These are phyloP conservation scores for Leptatherina wallacei DNA, from an alignment of 2,797 vertebrate species.

Conservation along the genomic window DNA sequence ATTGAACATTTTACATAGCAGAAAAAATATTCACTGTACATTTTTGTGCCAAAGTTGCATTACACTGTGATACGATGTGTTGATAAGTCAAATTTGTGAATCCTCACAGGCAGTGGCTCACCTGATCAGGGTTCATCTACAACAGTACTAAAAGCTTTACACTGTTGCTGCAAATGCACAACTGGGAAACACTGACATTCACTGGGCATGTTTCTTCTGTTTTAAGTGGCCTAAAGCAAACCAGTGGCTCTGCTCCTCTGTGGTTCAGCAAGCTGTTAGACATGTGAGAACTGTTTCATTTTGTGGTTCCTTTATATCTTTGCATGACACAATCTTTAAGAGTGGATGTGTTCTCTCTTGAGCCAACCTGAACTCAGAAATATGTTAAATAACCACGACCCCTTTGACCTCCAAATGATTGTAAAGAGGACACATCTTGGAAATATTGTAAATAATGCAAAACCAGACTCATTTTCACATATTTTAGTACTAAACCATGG, in stretches of 20 bases:
- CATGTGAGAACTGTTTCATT: background rate
- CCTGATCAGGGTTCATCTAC: background rate
- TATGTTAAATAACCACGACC: background rate
- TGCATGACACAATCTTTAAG: background rate
- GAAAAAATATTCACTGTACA: background rate
- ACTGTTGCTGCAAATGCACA: background rate
- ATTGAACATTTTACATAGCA: too few species aligned
- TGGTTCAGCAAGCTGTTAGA: background rate
- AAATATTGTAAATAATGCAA: background rate
- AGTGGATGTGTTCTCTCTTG: background rate
- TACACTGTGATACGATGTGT: too few species aligned
- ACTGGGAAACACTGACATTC: background rate
- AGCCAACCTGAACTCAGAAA: background rate
- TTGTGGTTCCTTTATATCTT: background rate
- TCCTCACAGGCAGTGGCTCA: background rate
- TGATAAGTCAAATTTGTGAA: too few species aligned
- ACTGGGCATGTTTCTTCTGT: background rate
- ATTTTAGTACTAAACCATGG: background rate
- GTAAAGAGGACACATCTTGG: background rate
- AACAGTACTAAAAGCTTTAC: background rate
- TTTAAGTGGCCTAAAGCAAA: constrained; percentile 7
- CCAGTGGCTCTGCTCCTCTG: background rate
- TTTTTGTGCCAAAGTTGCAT: background rate
- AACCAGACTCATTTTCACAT: background rate
- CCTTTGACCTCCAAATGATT: background rate